Evolutionary conservation across 92 coral and sea anemone genomes (phyloP), one percentile per base, ranked within the genome.

Genomic region (Porites evermanni): DNA sequence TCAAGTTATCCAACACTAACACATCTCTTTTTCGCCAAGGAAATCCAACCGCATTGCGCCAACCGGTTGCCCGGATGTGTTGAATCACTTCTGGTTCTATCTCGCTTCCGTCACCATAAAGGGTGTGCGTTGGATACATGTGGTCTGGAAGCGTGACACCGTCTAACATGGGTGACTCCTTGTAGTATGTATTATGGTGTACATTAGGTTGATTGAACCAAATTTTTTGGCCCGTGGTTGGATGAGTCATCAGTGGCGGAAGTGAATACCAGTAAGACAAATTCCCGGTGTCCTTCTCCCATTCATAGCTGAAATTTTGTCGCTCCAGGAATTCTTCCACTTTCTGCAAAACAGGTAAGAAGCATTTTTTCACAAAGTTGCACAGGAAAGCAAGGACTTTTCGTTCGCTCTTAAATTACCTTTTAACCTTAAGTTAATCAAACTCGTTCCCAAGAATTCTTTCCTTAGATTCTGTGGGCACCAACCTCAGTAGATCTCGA

Each of bases 151-250:
- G 78, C 6, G 80, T 79, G 19, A 79, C 83, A 44, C 92, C 97
- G 14, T 88, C 91, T 78, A 88, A 96, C 97, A 95, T 94, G 11
- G 98, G 98, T 9, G 98, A 96, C 64, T 96, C 98, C 72, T 90
- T 92, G 89, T 86, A 96, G 88, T 92, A 96, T 13, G 98, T 85
- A 82, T 95, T 88, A 83, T 96, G 98, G 67, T 94, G 98, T 3
- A 91, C 98, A 54, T 89, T 87, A 11, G 94, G 89, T 79, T 96
- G 98, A 58, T 89, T 96, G 74, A 96, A 94, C 98, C 98, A 96
- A 12, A 94, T 86, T 44, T 77, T 88, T 74, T 85, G 91, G 38
- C 98, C 98, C 14, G 93, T 94, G 67, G 67, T 85, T 59, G 98
- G 98, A 87, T 96, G 95, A 66, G 89, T 90, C 52, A 83, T 65